phyloP scores from a whole-genome alignment of 2,113 vertebrate genomes.

The Willisornis vidua region DNA sequence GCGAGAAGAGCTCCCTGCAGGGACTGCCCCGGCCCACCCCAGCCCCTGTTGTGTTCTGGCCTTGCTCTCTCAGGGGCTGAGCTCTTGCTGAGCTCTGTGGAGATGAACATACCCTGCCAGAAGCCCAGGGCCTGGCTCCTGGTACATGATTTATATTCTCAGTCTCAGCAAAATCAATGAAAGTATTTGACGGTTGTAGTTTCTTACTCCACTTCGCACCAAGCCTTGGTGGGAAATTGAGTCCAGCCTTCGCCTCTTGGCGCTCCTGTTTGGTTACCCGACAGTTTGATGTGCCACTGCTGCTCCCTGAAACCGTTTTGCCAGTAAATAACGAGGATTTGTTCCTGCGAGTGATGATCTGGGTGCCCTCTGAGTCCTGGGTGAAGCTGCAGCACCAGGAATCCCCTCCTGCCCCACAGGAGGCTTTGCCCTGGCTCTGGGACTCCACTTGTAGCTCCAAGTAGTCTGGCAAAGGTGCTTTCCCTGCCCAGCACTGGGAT shows the following conservation, averaged over 20 bases:
- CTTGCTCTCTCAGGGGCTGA: neutral
- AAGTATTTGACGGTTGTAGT: accelerated
- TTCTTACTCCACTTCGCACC: neutral
- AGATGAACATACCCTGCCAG: neutral
- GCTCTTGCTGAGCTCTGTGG: accelerated
- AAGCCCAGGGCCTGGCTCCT: neutral
- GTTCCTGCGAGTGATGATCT: neutral
- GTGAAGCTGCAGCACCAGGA: neutral
- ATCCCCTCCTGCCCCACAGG: neutral
- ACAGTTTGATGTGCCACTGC: neutral
- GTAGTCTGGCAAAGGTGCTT: neutral
- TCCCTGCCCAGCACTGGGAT: accelerated
- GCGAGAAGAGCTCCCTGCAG: conserved; percentile 60
- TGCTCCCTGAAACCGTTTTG: accelerated
- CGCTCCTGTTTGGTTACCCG: neutral
- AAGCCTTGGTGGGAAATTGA: neutral
- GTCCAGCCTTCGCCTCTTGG: accelerated
- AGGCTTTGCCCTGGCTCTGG: neutral
- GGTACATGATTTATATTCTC: neutral
- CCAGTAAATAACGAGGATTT: accelerated
- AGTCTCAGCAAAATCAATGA: neutral
- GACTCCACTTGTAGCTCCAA: accelerated
- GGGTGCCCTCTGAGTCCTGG: neutral
- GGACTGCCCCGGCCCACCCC: accelerated
- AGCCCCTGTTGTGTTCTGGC: accelerated